A percentile compares a stretch with the other conserved stretches of the same genome.
phyloP scores from a whole-genome alignment of 92 coral and sea anemone species.

The Zoanthus gigantus region DNA sequence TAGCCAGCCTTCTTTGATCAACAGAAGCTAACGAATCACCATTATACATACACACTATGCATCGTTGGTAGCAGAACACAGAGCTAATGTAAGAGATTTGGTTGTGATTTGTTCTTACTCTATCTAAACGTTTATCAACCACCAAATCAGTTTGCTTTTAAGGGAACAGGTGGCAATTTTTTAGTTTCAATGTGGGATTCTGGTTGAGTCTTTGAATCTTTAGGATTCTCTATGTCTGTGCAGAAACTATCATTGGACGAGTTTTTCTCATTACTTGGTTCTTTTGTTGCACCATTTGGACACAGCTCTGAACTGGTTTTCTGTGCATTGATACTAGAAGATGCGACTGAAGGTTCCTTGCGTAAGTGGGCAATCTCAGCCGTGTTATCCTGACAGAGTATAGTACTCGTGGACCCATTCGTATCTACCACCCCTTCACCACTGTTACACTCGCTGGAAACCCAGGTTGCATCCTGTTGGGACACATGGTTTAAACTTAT shows the following conservation, averaged over 20 bases:
- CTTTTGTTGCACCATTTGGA: background rate
- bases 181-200: background rate
- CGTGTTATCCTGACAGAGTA: background rate
- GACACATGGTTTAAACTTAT: background rate
- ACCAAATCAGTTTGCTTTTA: constrained; percentile 1
- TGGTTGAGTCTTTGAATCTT: background rate
- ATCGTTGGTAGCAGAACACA: background rate
- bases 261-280: background rate
- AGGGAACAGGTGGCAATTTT: background rate
- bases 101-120: background rate
- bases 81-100: background rate
- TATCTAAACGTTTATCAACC: background rate
- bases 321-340: background rate
- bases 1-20: background rate
- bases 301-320: background rate
- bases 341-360: background rate
- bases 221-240: background rate
- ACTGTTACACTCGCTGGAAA: background rate
- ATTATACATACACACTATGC: background rate
- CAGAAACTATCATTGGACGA: background rate
- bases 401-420: background rate
- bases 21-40: background rate
- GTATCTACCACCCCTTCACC: background rate
- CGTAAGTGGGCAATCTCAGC: background rate
- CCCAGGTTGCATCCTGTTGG: background rate